Evolutionary conservation across 1,140 invertebrate genomes (phyloP), one percentile per base, ranked within the genome.

Genomic region (Babylonia areolata): DNA sequence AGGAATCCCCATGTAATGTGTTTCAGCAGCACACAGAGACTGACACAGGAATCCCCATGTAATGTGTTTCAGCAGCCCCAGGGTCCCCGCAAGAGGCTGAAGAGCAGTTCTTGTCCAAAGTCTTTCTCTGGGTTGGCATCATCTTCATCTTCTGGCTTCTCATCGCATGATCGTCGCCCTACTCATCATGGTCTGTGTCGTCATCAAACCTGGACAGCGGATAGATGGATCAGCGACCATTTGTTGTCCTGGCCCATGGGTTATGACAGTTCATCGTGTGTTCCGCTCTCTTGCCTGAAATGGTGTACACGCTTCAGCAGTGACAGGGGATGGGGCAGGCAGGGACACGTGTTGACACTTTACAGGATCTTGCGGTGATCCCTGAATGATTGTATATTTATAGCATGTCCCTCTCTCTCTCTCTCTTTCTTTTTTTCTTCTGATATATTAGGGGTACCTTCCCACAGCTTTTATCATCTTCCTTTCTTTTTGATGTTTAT

Each of bases 111-210:
- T 95, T 99, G 77, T 98, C 98, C 0, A 98, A 98, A 95, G 95
- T 99, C 89, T 99, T 99, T 95, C 95, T 99, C 37, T 98, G 97
- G 96, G 96, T 99, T 86, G 98, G 98, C 58, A 95, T 99, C 80
- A 91, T 98, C 83, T 99, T 98, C 94, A 97, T 99, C 89, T 95
- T 97, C 87, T 99, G 98, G 98, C 95, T 99, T 81, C 94, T 99
- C 51, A 96, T 98, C 93, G 98, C 98, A 90, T 99, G 97, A 96
- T 83, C 54, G 71, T 33, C 71, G 31, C 20, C 71, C 6, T 73
- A n/a, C 6, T 37, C 71, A 35, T 35, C 71, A 12, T 28, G 31
- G 28, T 23, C 58, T 17, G 17, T 51, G 46, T 51, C 46, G 9
- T 51, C 46, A 51, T 51, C 17, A 51, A 17, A 51, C 9, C 46